phyloP scores from a whole-genome alignment of 2,888 invertebrate species.

The Sympetrum striolatum region DNA sequence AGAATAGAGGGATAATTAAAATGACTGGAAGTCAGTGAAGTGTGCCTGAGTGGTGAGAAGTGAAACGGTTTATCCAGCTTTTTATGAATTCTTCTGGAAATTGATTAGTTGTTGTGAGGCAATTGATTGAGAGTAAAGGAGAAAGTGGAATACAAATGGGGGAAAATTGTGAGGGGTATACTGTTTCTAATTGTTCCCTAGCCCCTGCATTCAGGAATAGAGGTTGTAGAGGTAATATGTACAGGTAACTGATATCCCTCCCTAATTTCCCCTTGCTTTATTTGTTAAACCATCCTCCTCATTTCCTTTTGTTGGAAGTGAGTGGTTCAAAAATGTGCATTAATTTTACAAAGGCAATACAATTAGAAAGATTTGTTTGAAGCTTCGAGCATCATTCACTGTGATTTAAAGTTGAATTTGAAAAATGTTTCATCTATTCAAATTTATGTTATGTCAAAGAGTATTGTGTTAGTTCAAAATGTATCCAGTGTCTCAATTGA shows the following conservation, averaged over 20 bases:
- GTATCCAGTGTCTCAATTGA: slow-evolving; percentile 31
- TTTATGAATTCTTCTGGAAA: slow-evolving; percentile 28
- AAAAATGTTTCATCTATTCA: slow-evolving; percentile 18
- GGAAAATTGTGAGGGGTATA: slow-evolving; percentile 18
- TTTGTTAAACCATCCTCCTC: background rate
- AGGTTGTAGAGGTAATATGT: background rate
- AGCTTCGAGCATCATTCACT: slow-evolving; percentile 33
- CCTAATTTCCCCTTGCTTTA: slow-evolving; percentile 11
- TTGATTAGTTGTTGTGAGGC: slow-evolving; percentile 22
- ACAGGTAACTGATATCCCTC: slow-evolving; percentile 5
- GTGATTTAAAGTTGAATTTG: slow-evolving; percentile 32
- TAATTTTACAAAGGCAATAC: slow-evolving; percentile 38
- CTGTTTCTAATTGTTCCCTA: slow-evolving; percentile 9
- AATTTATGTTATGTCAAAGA: slow-evolving; percentile 31
- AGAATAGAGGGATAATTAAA: background rate
- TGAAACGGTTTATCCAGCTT: slow-evolving; percentile 12
- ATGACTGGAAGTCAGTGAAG: slow-evolving; percentile 9
- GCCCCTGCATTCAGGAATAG: background rate
- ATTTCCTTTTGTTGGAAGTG: background rate
- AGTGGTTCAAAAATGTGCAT: slow-evolving; percentile 25
- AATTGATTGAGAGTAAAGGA: slow-evolving; percentile 7
- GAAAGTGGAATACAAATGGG: background rate
- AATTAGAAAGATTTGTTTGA: background rate
- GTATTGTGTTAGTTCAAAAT: slow-evolving; percentile 39
- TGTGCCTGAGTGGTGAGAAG: slow-evolving; percentile 35